These are phyloP conservation scores for Aporophyla nigra DNA, from an alignment of 2,888 invertebrate species.

Conservation along the genomic window DNA sequence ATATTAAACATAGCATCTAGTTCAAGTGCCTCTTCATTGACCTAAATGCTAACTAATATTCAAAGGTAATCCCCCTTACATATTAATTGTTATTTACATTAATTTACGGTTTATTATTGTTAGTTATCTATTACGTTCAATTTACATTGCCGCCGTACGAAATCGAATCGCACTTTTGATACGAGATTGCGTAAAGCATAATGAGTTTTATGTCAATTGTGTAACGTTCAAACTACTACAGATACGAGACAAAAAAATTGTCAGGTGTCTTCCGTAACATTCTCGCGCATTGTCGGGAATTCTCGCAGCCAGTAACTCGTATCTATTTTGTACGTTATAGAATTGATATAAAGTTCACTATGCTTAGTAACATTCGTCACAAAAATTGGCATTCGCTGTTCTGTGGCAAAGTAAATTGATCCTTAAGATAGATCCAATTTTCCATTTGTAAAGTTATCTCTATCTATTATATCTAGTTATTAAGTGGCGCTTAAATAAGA, in stretches of 20 bases:
- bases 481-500: constrained; percentile 52
- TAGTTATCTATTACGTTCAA: constrained; percentile 24
- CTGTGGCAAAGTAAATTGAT: not conserved
- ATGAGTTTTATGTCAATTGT: not conserved
- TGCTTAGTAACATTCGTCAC: not conserved
- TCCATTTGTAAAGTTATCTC: constrained; percentile 9
- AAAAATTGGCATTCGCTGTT: not conserved
- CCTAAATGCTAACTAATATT: constrained; percentile 66
- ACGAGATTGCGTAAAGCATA: not conserved
- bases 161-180: not conserved
- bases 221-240: not conserved
- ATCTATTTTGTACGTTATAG: not conserved
- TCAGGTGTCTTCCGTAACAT: too few species aligned
- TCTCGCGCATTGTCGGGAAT: not conserved
- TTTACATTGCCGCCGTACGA: not conserved
- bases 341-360: not conserved
- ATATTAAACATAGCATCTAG: constrained; percentile 49
- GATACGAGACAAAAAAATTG: not conserved
- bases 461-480: constrained; percentile 7
- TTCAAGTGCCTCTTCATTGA: constrained; percentile 66
- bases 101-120: constrained; percentile 24
- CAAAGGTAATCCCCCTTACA: constrained; percentile 68
- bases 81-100: constrained; percentile 38
- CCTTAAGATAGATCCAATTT: constrained; percentile 38
- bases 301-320: too few species aligned